phyloP scores from a whole-genome alignment of 2,113 vertebrate genomes.

The Hippolais icterina region DNA sequence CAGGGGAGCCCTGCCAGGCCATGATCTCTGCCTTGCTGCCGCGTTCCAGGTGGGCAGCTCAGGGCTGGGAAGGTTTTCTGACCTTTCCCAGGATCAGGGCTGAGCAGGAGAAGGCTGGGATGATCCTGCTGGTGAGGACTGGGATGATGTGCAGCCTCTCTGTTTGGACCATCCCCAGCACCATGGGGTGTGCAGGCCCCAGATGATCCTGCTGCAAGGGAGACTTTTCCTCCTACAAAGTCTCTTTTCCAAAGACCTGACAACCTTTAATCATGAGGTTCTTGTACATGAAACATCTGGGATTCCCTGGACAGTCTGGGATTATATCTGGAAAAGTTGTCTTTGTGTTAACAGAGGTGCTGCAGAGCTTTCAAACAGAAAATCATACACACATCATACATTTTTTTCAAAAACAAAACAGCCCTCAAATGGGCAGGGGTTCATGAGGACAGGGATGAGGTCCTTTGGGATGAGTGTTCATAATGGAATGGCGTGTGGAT shows the following conservation, averaged over 20 bases:
- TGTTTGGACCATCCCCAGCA: accelerated
- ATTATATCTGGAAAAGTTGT: neutral
- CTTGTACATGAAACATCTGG: neutral
- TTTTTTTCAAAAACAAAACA: neutral
- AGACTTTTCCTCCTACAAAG: neutral
- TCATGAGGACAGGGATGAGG: neutral
- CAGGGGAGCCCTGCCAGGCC: neutral
- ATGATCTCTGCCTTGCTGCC: neutral
- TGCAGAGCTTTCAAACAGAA: neutral
- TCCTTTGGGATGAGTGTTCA: neutral
- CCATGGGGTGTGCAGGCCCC: accelerated
- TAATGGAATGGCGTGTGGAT: accelerated
- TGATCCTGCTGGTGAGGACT: neutral
- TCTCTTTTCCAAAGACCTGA: neutral
- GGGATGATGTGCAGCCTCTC: neutral
- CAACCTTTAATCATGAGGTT: neutral
- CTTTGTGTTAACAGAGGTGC: neutral
- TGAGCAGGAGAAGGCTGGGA: neutral
- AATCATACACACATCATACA: neutral
- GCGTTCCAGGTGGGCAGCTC: accelerated
- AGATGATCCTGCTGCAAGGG: no score
- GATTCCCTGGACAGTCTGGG: neutral
- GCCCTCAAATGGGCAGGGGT: neutral
- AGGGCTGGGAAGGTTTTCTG: neutral
- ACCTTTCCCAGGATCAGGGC: neutral